Base-by-base conservation (phyloP, 2,113 vertebrate species). In the Nothoprocta perdicaria region DNA sequence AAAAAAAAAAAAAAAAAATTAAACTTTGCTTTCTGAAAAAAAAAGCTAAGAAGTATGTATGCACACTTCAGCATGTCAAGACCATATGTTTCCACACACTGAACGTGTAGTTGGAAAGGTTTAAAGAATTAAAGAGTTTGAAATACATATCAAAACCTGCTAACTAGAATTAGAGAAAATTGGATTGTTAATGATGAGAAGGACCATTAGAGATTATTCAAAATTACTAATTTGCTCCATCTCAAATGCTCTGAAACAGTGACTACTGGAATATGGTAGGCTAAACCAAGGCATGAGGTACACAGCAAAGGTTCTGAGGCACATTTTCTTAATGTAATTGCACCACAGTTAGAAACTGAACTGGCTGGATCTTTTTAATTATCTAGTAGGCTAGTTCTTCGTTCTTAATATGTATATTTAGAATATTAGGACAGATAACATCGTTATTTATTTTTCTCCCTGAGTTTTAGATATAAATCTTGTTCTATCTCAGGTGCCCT, bases 321-420 rank as follows among this genome's bases (percentile, higher is more conserved):
- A 52, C 8, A 35, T 82, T 52, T 80, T 50, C 21, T 48, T 29
- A 9, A 10, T 2, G 11, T 52, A 79, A n/a, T 35, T 46, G 29
- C 48, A 48, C 18, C 27, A 35, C 0, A 0, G 21, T 1, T 78
- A 33, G 46, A 81, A 92, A 68, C 1, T 1, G 40, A 23, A 73
- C 23, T 48, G 19, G 33, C 23, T 52, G 24, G 12, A 33, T 8
- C 24, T 52, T 69, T 50, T 24, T 21, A 35, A 35, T 48, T 62
- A 82, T 16, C 0, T 0, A 57, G 57, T 15, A 81, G 43, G 27
- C 52, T 16, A 80, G 26, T 31, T 61, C 41, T 71, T 52, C 0
- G 1, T 45, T 92, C 60, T 77, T 41, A 84, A 18, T 65, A 29
- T 33, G 19, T 1, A 1, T 14, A 3, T 31, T 41, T 22, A 65